Evolutionary conservation across 1,140 invertebrate species (phyloP), one percentile per base, ranked within the genome.

Genomic region (Melitaea cinxia): DNA sequence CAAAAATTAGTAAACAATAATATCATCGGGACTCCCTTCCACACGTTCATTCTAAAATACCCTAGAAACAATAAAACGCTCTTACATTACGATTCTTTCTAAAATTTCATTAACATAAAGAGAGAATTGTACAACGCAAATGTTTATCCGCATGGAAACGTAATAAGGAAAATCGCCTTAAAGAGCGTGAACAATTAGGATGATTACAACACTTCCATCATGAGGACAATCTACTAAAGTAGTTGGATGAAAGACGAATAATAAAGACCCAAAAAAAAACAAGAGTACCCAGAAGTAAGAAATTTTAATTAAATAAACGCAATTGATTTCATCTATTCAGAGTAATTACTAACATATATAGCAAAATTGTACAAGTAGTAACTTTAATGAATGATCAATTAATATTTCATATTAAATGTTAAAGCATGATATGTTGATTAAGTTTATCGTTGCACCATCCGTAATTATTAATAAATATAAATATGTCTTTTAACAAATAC

Each of bases 181-280:
- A 47, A 23, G 21, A 47, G 42, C 42, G 42, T 17, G 42, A 47
- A 47, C 42, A 47, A 47, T 47, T 47, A 47, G 42, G 21, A 47
- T 47, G 42, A 47, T 47, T 47, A 47, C 42, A 47, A 47, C 42
- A 47, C 19, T 47, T 47, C 19, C 42, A 47, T 47, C 42, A 47
- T 10, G 42, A 47, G 10, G 42, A 47, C 42, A 47, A 47, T 47
- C 42, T 47, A 19, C 21, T 10, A 47, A 47, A 47, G 21, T 47
- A 47, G 42, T 23, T 47, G 21, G 42, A 19, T 21, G 42, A 47
- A 15, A 42, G 5, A 23, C 12, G 42, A 45, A 47, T 23, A 47
- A 39, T 39, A 33, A 47, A 47, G 42, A 10, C 42, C 12, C 15
- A 14, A 23, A 23, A 47, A 47, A 6, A 10, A 2, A 17, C 37